phyloP scores from a whole-genome alignment of 2,113 vertebrate species.

The Pipra filicauda region DNA sequence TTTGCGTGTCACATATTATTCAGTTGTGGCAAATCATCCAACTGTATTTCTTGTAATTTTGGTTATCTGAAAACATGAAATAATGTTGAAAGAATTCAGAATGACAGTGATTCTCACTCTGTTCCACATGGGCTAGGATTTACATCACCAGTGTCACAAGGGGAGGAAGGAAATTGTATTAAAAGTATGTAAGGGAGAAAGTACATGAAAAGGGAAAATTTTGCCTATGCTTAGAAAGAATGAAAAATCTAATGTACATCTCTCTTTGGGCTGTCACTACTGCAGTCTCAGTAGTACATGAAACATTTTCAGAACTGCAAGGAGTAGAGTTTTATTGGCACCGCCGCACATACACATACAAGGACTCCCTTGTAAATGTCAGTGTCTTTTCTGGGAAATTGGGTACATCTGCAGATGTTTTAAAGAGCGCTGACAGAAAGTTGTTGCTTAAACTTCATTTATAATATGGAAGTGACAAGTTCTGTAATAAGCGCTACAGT shows the following conservation, averaged over 20 bases:
- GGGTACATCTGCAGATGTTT: background rate
- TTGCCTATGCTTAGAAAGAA: background rate
- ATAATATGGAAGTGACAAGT: background rate
- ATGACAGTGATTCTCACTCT: background rate
- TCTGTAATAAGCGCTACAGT: background rate
- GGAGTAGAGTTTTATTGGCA: background rate
- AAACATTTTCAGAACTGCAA: slow-evolving; percentile 12
- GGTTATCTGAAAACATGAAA: background rate
- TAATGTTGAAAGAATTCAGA: background rate
- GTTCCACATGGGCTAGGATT: background rate
- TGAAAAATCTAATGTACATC: background rate
- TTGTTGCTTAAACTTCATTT: slow-evolving; percentile 4
- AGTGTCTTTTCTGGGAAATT: slow-evolving; percentile 6
- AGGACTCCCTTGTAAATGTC: background rate
- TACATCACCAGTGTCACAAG: background rate
- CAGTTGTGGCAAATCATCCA: background rate
- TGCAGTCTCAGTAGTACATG: background rate
- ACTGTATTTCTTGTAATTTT: background rate
- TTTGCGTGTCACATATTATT: background rate
- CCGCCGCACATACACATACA: background rate
- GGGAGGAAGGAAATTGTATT: background rate
- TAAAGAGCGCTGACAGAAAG: background rate
- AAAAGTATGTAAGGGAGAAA: background rate
- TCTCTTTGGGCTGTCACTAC: background rate
- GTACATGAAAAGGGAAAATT: background rate